Base-by-base conservation (phyloP, 2,888 invertebrate genomes). In the Proisotoma minuta region DNA sequence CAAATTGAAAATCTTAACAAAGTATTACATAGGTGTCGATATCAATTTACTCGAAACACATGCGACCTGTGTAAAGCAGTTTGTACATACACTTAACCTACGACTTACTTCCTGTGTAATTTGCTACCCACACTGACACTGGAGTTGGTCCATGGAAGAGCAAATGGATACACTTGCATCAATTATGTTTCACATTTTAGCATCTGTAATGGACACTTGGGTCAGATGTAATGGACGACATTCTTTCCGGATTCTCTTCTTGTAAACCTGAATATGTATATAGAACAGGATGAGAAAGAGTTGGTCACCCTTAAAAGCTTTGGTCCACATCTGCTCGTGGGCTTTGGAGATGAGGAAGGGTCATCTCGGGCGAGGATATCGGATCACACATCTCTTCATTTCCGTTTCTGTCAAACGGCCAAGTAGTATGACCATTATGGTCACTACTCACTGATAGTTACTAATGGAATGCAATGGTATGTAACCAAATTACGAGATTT, bases 131-230 rank as follows among this genome's bases (percentile, higher is more conserved):
- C n/a, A n/a, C n/a, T n/a, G n/a, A n/a, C n/a, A n/a, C n/a, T n/a
- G n/a, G n/a, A n/a, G n/a, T n/a, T n/a, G n/a, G n/a, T n/a, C n/a
- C 20, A 27, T 27, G 26, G 28, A 27, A 51, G 26, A 26, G 28
- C 34, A 18, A 40, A 24, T 23, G 43, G 43, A 56, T 22, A 56
- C 56, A 56, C 56, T 56, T 56, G 43, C 47, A 56, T 43, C 47
- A 47, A 56, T 56, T 56, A 56, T 56, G 43, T 4, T n/a, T n/a
- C 10, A 43, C 18, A 43, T 54, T 54, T 56, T 43, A 56, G 43
- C 56, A 43, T 56, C 56, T 43, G 56, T 43, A 56, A 56, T 56
- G 56, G 56, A 56, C 28, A 51, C 51, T 51, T 51, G 10, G 12
- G 29, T n/a, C n/a, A n/a, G n/a, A n/a, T n/a, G n/a, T n/a, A n/a